These are phyloP conservation scores for Brachystomella parvula DNA, from an alignment of 1,140 invertebrate species.

Conservation along the genomic window DNA sequence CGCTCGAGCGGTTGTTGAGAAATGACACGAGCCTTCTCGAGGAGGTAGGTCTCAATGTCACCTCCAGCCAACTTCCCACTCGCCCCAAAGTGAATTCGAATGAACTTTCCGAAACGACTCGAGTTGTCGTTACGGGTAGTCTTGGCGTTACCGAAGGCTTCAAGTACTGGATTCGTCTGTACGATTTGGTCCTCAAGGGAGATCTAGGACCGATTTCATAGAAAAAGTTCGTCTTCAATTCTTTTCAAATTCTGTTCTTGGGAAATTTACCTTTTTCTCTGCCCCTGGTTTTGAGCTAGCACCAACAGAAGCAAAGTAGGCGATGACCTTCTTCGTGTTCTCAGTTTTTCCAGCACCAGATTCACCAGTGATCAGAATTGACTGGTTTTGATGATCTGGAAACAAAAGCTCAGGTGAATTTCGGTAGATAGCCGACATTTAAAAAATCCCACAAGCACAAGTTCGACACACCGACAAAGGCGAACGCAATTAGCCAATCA, in stretches of 20 bases:
- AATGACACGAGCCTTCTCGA: slow-evolving; percentile 64
- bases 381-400: slow-evolving; percentile 50
- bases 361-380: slow-evolving; percentile 54
- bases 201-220: slow-evolving; percentile 20
- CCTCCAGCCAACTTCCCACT: slow-evolving; percentile 61
- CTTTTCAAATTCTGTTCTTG: neutral
- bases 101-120: slow-evolving; percentile 55
- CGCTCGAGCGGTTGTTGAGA: slow-evolving; percentile 58
- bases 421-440: no score
- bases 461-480: no score
- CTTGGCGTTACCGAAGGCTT: slow-evolving; percentile 58
- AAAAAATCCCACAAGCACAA: no score
- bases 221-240: neutral
- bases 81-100: slow-evolving; percentile 62
- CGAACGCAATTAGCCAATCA: no score
- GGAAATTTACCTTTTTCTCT: slow-evolving; percentile 26
- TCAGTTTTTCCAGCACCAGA: slow-evolving; percentile 57
- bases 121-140: slow-evolving; percentile 58
- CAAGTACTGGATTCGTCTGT: slow-evolving; percentile 56
- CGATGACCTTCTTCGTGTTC: slow-evolving; percentile 57
- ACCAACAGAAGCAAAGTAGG: slow-evolving; percentile 49
- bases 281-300: slow-evolving; percentile 40
- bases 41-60: slow-evolving; percentile 61
- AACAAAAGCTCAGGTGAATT: no score
- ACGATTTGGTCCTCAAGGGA: slow-evolving; percentile 54